Conservation (phyloP, 2,797 vertebrate genomes). For the Morus bassanus region DNA sequence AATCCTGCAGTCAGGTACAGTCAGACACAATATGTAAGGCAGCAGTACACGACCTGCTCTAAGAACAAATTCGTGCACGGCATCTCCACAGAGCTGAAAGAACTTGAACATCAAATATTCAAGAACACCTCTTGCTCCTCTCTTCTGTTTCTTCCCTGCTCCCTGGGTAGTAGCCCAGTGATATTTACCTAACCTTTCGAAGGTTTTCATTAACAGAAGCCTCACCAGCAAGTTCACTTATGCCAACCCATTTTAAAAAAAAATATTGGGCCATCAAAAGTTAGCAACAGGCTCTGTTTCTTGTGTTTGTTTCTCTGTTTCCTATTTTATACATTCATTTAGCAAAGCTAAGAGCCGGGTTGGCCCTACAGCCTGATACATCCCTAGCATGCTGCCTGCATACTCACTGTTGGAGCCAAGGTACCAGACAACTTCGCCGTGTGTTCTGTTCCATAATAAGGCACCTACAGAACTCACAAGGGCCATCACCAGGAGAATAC, state of each 20-base stretch:
- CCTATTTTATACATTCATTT: background rate
- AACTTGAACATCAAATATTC: background rate
- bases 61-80: accelerated
- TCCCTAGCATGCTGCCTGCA: background rate
- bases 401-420: slow-evolving; percentile 88
- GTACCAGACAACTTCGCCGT: slow-evolving; percentile 92
- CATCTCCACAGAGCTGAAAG: background rate
- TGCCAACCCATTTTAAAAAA: background rate
- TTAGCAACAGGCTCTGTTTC: background rate
- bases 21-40: accelerated
- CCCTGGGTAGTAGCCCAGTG: background rate
- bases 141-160: background rate
- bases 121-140: background rate
- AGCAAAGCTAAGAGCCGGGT: background rate
- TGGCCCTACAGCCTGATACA: background rate
- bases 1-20: background rate
- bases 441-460: slow-evolving; percentile 92
- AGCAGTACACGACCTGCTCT: background rate
- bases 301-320: background rate
- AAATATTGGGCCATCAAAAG: accelerated
- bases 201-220: background rate
- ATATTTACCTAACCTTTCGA: background rate
- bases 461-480: slow-evolving; percentile 95
- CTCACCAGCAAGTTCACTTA: background rate
- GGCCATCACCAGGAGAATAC: slow-evolving; percentile 97